These are phyloP conservation scores for Isoperla grammatica DNA, from an alignment of 2,888 invertebrate species.

Conservation along the genomic window DNA sequence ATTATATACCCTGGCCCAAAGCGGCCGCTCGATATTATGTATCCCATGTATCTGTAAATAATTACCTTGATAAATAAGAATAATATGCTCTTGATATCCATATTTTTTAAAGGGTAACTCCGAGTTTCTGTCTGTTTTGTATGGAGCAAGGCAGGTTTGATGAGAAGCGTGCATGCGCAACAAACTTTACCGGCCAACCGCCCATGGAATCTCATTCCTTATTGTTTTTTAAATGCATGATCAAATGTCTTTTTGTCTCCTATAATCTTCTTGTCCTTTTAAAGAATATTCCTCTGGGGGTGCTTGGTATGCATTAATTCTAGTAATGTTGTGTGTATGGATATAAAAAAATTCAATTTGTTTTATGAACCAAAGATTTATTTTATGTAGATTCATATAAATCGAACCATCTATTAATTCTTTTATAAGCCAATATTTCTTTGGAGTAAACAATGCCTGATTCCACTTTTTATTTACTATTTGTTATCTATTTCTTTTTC, in stretches of 20 bases:
- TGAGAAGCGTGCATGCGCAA: neutral
- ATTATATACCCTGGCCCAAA: slow-evolving; percentile 13
- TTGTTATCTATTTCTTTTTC: neutral
- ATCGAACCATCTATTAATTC: neutral
- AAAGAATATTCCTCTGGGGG: neutral
- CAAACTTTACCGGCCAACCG: neutral
- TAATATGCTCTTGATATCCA: slow-evolving; percentile 18
- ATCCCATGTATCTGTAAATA: slow-evolving; percentile 28
- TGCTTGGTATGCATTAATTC: slow-evolving; percentile 6
- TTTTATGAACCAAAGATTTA: neutral
- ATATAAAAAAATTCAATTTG: neutral
- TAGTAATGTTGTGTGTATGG: slow-evolving; percentile 11
- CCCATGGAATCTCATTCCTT: slow-evolving; percentile 4
- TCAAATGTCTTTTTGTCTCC: slow-evolving; percentile 13
- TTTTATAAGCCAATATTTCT: neutral
- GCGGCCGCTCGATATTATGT: slow-evolving; percentile 22
- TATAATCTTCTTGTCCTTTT: slow-evolving; percentile 17
- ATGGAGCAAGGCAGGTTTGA: neutral
- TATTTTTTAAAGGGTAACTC: slow-evolving; percentile 18
- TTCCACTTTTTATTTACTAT: neutral
- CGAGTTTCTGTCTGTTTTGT: neutral
- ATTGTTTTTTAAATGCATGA: slow-evolving; percentile 13
- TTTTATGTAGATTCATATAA: neutral
- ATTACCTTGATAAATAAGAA: slow-evolving; percentile 21
- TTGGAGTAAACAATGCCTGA: neutral